A percentile compares a stretch with the other conserved stretches of the same genome.
Evolutionary conservation across 2,888 invertebrate species (phyloP).

Genomic region (Idaea aversata): DNA sequence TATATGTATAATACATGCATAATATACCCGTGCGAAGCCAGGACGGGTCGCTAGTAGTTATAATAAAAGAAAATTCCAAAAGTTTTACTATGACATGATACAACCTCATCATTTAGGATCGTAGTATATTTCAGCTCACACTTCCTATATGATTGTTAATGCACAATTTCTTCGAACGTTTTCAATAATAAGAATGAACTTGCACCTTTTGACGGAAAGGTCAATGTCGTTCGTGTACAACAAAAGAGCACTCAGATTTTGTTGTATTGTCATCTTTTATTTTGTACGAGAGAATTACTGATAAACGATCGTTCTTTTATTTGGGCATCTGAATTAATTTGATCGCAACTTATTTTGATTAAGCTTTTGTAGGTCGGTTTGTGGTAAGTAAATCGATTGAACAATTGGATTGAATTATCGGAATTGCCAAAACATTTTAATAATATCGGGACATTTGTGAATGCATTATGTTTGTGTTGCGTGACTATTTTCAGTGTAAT

Average conservation of each 20-base stretch:
- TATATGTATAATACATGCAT: no score
- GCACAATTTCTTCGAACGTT: neutral
- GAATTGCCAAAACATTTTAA: slow-evolving; percentile 52
- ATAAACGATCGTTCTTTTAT: slow-evolving; percentile 31
- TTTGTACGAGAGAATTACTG: slow-evolving; percentile 20
- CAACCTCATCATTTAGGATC: neutral
- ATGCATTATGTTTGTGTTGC: slow-evolving; percentile 61
- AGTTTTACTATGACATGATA: no score
- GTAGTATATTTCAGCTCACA: neutral
- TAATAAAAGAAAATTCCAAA: no score
- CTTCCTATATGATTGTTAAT: neutral
- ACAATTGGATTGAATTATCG: slow-evolving; percentile 32
- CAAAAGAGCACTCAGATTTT: slow-evolving; percentile 27
- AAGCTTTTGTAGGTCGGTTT: slow-evolving; percentile 26
- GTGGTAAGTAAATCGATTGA: slow-evolving; percentile 36
- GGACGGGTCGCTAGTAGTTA: no score
- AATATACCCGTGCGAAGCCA: no score
- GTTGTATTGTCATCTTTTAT: slow-evolving; percentile 24
- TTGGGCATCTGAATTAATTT: slow-evolving; percentile 27
- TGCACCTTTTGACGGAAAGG: slow-evolving; percentile 30
- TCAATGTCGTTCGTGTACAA: slow-evolving; percentile 28
- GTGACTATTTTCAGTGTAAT: slow-evolving; percentile 62
- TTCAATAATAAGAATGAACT: slow-evolving; percentile 19
- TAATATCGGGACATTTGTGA: slow-evolving; percentile 53
- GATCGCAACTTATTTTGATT: slow-evolving; percentile 12